Base-by-base conservation (phyloP, 2,888 invertebrate genomes). In the Neoaliturus tenellus region DNA sequence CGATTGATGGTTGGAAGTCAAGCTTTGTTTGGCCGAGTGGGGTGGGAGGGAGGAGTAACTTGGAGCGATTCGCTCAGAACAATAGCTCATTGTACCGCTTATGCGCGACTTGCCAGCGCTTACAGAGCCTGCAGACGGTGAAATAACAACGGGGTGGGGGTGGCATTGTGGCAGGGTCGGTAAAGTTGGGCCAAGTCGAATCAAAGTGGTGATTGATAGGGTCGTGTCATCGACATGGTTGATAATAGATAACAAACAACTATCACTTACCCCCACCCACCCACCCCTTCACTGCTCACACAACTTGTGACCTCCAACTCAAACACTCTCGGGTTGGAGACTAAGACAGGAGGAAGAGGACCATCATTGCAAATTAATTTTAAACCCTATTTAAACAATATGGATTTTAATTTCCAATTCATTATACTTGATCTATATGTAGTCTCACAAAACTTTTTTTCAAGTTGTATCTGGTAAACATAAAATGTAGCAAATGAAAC, bases 41-140 rank as follows among this genome's bases (percentile, higher is more conserved):
- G 58, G 58, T 4, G 58, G 17, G 33, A 17, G 67, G 67, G 28
- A 17, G 17, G 20, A 71, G 71, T 41, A 33, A 71, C 69, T 33
- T 12, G 8, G 69, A 58, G 58, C 28, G 58, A 58, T 51, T 58
- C 58, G 28, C 28, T 33, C 69, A 41, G 71, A 71, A 71, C 71
- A 71, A 71, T 67, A 39, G 71, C 71, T 39, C 41, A 71, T 71
- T 71, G 71, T 71, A 71, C n/a, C 71, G 41, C 41, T 71, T 71
- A 39, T 39, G 51, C 23, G 51, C 44, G 44, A 44, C 44, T 44
- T 44, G 33, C 28, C 31, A 69, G 33, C 71, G 20, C 39, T 35
- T 81, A 44, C 81, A 20, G 81, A 58, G 80, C 28, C 80, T 55
- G 82, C 51, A 82, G 48, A 71, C 69, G 55, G 82, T 48, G 71